A percentile compares a stretch with the other conserved stretches of the same genome.
phyloP scores from a whole-genome alignment of 2,888 invertebrate species.

The Margaritifera margaritifera region DNA sequence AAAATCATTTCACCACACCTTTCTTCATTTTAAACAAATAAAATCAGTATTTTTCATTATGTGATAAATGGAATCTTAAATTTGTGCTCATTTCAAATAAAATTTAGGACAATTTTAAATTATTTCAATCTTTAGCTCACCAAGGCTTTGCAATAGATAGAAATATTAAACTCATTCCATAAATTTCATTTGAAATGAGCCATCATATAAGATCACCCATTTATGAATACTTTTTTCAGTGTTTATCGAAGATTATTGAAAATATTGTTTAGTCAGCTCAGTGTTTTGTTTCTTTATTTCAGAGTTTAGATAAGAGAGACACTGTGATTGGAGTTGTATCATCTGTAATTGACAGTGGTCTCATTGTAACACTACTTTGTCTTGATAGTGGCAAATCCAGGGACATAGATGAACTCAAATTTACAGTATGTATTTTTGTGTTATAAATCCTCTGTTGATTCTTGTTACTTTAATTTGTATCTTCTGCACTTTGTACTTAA shows the following conservation, averaged over 20 bases:
- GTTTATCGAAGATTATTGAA: not conserved
- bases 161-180: too few relatives aligned
- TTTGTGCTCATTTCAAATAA: too few relatives aligned
- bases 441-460: not conserved
- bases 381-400: conserved; percentile 85
- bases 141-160: too few relatives aligned
- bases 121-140: too few relatives aligned
- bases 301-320: conserved; percentile 72
- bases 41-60: too few relatives aligned
- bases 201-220: too few relatives aligned
- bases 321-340: conserved; percentile 71
- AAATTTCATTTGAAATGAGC: too few relatives aligned
- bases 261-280: not conserved
- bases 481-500: not conserved
- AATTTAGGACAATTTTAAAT: too few relatives aligned
- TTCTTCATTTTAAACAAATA: too few relatives aligned
- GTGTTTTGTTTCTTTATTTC: conserved; percentile 39
- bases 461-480: not conserved
- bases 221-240: not conserved
- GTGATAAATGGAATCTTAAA: too few relatives aligned
- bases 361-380: conserved; percentile 84
- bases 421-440: conserved; percentile 80
- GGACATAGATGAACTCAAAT: conserved; percentile 88
- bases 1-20: too few relatives aligned
- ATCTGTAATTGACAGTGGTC: conserved; percentile 70